Percentiles rank a stretch among this genome's conserved stretches.
Evolutionary conservation across 2,888 invertebrate genomes (phyloP).

Genomic region (Drosophila limbata): DNA sequence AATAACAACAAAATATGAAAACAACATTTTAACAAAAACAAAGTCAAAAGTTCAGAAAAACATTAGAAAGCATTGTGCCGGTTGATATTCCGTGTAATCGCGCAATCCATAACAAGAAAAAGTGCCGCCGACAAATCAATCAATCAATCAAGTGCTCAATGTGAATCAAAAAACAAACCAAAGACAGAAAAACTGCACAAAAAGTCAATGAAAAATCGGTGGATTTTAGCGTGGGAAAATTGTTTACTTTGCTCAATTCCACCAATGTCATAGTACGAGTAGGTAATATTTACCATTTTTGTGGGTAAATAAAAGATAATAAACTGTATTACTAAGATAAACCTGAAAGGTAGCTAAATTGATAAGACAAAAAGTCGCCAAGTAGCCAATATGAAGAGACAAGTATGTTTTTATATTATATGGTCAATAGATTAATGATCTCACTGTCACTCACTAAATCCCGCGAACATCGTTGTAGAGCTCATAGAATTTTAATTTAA

Average conservation of each 20-base stretch:
- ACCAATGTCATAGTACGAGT: conserved; percentile 5
- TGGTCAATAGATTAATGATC: conserved; percentile 47
- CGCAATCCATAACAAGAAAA: conserved; percentile 31
- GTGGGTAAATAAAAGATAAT: conserved; percentile 35
- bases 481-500: conserved; percentile 60
- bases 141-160: conserved; percentile 40
- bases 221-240: conserved; percentile 71
- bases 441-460: conserved; percentile 57
- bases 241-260: conserved; percentile 50
- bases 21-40: conserved; percentile 44
- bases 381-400: conserved; percentile 6
- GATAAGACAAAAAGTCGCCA: conserved; percentile 34
- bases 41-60: conserved; percentile 44
- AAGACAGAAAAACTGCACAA: conserved; percentile 38
- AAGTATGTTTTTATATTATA: conserved; percentile 8
- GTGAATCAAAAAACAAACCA: conserved; percentile 31
- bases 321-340: conserved; percentile 31
- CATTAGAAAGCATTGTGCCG: conserved; percentile 8
- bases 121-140: conserved; percentile 30
- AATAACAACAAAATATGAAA: conserved; percentile 57
- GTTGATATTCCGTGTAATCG: conserved; percentile 6
- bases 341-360: conserved; percentile 27
- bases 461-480: conserved; percentile 24
- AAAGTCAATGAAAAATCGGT: conserved; percentile 60
- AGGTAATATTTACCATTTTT: conserved; percentile 20